These are phyloP conservation scores for Nothobranchius kuhntae DNA, from an alignment of 2,113 vertebrate genomes.

Conservation along the genomic window DNA sequence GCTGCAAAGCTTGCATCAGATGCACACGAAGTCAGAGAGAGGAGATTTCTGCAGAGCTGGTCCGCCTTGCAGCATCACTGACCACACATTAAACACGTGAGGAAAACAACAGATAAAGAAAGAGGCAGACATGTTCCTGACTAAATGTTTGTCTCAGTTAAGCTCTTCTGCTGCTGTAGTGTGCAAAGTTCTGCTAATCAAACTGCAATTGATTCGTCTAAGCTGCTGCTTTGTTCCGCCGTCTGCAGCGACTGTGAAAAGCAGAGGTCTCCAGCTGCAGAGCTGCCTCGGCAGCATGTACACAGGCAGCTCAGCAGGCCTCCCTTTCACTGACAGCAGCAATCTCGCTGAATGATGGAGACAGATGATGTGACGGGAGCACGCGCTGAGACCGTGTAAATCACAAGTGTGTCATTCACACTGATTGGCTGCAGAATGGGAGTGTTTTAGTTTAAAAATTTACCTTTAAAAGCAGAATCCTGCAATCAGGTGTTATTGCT, in stretches of 20 bases:
- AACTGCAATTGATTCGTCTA: slow-evolving; percentile 42
- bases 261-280: slow-evolving; percentile 47
- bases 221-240: slow-evolving; percentile 34
- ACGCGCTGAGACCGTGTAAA: not conserved
- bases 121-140: slow-evolving; percentile 2
- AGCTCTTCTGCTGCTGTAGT: not conserved
- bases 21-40: slow-evolving; percentile 22
- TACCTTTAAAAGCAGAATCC: not conserved
- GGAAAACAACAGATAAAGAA: slow-evolving; percentile 1
- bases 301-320: slow-evolving; percentile 29
- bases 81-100: slow-evolving; percentile 12
- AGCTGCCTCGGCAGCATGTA: slow-evolving; percentile 23
- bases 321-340: slow-evolving; percentile 27
- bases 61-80: slow-evolving; percentile 12
- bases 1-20: slow-evolving; percentile 48
- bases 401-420: not conserved
- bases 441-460: not conserved
- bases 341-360: slow-evolving; percentile 31
- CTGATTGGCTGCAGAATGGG: not conserved
- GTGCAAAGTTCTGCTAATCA: slow-evolving; percentile 20
- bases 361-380: slow-evolving; percentile 26
- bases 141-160: slow-evolving; percentile 1
- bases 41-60: slow-evolving; percentile 8
- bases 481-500: not conserved
- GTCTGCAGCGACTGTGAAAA: slow-evolving; percentile 39